Base-by-base conservation (phyloP, 1,140 invertebrate species). In the Cepaea nemoralis region DNA sequence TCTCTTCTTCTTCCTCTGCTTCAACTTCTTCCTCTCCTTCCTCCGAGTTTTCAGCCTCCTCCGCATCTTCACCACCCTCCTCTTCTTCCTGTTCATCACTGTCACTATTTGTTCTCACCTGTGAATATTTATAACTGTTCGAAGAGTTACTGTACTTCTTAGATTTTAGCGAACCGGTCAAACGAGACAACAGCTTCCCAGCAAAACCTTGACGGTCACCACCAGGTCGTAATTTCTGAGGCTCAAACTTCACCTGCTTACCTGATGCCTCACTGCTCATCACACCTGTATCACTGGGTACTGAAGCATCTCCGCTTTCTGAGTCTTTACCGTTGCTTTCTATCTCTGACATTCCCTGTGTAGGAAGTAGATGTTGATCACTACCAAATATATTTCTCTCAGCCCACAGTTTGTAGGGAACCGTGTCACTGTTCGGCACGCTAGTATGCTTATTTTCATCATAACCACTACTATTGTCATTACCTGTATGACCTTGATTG, bases 11-110 rank as follows among this genome's bases (percentile, higher is more conserved):
- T 39, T 39, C 69, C 6, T 71, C 69, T 71, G 37, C 69, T 39
- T 71, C 63, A 14, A 14, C 63, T 67, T 67, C 63, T 67, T 67
- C 63, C 27, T 67, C 63, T 12, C 33, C n/a, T n/a, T n/a, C n/a
- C n/a, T n/a, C n/a, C n/a, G n/a, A n/a, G n/a, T n/a, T n/a, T n/a
- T n/a, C n/a, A n/a, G n/a, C n/a, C n/a, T n/a, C n/a, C n/a, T n/a
- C n/a, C n/a, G n/a, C n/a, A n/a, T n/a, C n/a, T n/a, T n/a, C 8
- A 12, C 33, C 24, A 12, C 27, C 69, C 6, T 42, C 69, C 40
- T 42, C 69, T 39, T 42, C 69, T 3, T 42, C 33, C 12, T 42
- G 35, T 71, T 42, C 69, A 39, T 42, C 69, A 10, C 69, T 27
- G 22, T 27, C 35, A 40, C 69, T 71, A 1, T 39, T 19, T 22